Conservation (phyloP, 2,113 vertebrate species). For the Seriola quinqueradiata region DNA sequence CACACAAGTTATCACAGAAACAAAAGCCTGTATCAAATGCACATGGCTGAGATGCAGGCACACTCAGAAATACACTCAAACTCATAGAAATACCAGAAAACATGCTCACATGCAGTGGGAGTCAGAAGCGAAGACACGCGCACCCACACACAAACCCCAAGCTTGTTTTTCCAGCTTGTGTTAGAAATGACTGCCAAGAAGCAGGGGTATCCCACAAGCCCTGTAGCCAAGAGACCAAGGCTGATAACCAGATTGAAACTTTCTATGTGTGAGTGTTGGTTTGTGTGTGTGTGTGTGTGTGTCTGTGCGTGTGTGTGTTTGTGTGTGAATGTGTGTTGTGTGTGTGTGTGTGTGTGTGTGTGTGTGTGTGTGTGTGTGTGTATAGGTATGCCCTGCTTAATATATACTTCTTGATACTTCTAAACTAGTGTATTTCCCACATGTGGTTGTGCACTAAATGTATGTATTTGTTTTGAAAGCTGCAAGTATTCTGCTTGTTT, state of each 20-base stretch:
- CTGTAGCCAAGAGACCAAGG: conserved; percentile 78
- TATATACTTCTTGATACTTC: neutral
- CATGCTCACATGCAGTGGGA: conserved; percentile 48
- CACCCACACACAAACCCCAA: conserved; percentile 31
- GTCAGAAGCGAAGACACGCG: conserved; percentile 53
- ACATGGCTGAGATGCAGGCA: conserved; percentile 33
- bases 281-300: neutral
- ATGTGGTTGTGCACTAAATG: neutral
- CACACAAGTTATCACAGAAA: conserved; percentile 29
- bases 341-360: conserved; percentile 21
- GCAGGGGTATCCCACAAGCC: conserved; percentile 84
- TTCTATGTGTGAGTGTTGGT: conserved; percentile 40
- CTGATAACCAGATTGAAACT: conserved; percentile 81
- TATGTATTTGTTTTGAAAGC: neutral
- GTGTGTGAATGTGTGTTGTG: neutral
- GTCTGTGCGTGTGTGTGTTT: neutral
- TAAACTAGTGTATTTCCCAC: neutral
- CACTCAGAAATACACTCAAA: conserved; percentile 31
- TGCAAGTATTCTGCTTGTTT: conserved; percentile 18
- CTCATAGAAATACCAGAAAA: conserved; percentile 50
- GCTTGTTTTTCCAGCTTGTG: conserved; percentile 77
- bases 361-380: neutral
- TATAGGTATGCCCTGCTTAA: conserved; percentile 4
- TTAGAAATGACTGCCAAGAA: conserved; percentile 82
- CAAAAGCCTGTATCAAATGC: conserved; percentile 43